A percentile compares a stretch with the other conserved stretches of the same genome.
Conservation (phyloP, 1,140 invertebrate species). For the Ectropis grisescens region DNA sequence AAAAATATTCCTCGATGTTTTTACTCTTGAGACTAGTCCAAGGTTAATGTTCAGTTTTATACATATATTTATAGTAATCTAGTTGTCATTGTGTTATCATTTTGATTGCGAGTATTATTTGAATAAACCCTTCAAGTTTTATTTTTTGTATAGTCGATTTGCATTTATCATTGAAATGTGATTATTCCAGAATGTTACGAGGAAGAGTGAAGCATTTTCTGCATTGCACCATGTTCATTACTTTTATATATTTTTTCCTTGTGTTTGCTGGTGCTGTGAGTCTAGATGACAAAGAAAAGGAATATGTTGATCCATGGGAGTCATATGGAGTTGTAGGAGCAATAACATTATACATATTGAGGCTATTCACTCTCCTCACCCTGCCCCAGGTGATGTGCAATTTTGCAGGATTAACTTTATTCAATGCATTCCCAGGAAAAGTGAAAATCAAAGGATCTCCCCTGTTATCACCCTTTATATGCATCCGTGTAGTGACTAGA, state of each 20-base stretch:
- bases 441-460: conserved; percentile 91
- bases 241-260: conserved; percentile 84
- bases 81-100: too few relatives aligned
- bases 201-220: conserved; percentile 68
- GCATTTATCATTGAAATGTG: too few relatives aligned
- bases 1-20: too few relatives aligned
- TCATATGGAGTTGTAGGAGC: conserved; percentile 82
- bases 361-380: conserved; percentile 88
- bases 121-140: too few relatives aligned
- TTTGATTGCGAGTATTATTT: too few relatives aligned
- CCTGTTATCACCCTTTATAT: conserved; percentile 93
- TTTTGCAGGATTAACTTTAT: conserved; percentile 90
- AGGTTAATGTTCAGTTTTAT: too few relatives aligned
- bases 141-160: too few relatives aligned
- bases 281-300: conserved; percentile 73
- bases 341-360: conserved; percentile 82
- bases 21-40: too few relatives aligned
- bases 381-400: conserved; percentile 93
- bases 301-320: conserved; percentile 83
- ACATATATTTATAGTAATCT: too few relatives aligned
- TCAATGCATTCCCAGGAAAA: conserved; percentile 96
- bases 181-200: conserved; percentile 65
- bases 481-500: conserved; percentile 94
- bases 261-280: conserved; percentile 83
- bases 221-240: conserved; percentile 83